Conservation (phyloP, 2,113 vertebrate species). For the Furnarius figulus region DNA sequence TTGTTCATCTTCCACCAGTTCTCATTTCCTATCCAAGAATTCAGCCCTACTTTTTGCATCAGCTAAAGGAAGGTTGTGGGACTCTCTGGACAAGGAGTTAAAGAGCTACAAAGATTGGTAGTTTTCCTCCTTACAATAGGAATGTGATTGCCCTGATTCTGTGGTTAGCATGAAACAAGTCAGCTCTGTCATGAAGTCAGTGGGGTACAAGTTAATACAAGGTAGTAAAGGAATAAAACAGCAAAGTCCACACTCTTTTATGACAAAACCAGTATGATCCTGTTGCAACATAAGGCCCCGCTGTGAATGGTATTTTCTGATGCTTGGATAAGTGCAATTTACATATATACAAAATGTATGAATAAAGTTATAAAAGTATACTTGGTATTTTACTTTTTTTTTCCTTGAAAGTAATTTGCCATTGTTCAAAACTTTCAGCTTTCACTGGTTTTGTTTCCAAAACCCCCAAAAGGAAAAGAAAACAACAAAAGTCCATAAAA, state of each 20-base stretch:
- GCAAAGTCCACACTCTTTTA: constrained; percentile 16
- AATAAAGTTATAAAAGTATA: constrained; percentile 21
- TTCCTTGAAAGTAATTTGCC: constrained; percentile 56
- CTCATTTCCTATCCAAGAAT: neutral
- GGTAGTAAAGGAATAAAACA: constrained; percentile 50
- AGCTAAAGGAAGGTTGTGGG: neutral
- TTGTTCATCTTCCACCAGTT: neutral
- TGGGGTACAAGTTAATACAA: constrained; percentile 15
- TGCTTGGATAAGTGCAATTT: neutral
- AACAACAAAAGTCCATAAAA: constrained; percentile 52
- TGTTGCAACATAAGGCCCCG: neutral
- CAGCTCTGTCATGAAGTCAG: constrained; percentile 23
- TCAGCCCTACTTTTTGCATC: neutral
- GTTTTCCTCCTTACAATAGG: neutral
- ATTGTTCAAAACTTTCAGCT: constrained; percentile 51
- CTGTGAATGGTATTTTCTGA: constrained; percentile 15
- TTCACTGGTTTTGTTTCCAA: constrained; percentile 54
- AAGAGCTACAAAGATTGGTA: neutral
- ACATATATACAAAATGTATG: constrained; percentile 25
- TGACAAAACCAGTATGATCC: neutral
- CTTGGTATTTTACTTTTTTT: constrained; percentile 21
- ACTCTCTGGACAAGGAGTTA: neutral
- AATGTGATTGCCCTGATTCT: neutral
- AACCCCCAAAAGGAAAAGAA: constrained; percentile 62
- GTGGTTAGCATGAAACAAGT: constrained; percentile 49